Conservation (phyloP, 2,888 invertebrate genomes). For the Entomobrya multifasciata region DNA sequence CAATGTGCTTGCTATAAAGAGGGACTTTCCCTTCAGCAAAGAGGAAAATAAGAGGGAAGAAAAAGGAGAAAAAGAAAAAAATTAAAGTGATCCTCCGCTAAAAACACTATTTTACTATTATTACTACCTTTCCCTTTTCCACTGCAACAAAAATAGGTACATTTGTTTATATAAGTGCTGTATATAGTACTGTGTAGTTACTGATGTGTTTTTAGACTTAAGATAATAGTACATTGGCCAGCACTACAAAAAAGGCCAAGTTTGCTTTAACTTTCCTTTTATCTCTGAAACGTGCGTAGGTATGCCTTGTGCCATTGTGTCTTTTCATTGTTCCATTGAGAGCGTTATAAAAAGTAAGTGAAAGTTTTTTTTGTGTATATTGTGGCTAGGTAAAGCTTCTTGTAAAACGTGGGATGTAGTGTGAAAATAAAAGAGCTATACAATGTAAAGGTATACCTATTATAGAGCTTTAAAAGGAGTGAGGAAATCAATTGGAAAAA, state of each 20-base stretch:
- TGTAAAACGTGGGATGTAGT: background rate
- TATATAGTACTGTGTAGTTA: background rate
- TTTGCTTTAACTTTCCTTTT: background rate
- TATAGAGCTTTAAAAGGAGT: no score
- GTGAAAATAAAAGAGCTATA: background rate
- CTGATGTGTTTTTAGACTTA: no score
- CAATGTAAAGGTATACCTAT: no score
- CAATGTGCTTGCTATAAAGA: background rate
- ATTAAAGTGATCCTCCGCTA: no score
- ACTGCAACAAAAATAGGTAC: no score
- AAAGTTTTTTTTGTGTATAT: background rate
- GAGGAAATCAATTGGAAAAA: conserved; percentile 41
- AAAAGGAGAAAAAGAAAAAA: background rate
- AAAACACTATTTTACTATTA: background rate
- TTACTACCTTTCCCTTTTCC: no score
- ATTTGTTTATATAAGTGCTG: no score
- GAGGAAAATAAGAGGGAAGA: background rate
- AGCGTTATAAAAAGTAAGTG: background rate
- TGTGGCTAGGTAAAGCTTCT: background rate
- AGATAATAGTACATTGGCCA: no score
- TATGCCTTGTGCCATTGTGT: background rate
- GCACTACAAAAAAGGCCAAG: background rate
- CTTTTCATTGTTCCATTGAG: background rate
- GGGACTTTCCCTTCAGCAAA: background rate
- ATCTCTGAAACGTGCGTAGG: background rate